Evolutionary conservation across 2,797 vertebrate species (phyloP).

Genomic region (Coracias cyanogaster): DNA sequence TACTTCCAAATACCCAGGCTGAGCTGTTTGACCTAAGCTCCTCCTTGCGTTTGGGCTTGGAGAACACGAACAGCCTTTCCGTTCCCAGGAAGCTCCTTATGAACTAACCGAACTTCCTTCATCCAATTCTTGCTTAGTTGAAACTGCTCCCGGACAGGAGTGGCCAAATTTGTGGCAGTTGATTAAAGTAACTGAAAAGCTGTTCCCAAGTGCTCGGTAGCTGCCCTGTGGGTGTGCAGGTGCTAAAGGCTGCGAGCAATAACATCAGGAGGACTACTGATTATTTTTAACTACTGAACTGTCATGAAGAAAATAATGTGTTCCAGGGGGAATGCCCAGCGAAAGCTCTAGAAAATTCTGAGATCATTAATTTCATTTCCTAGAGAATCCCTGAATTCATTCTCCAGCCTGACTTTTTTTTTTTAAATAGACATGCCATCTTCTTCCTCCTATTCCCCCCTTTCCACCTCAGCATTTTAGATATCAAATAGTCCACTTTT

Average conservation of each 20-base stretch:
- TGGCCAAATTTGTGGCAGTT: not conserved
- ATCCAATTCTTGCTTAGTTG: not conserved
- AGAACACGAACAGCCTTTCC: not conserved
- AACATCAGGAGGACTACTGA: not conserved
- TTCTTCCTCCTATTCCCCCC: not conserved
- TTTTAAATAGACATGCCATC: not conserved
- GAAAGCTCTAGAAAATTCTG: not conserved
- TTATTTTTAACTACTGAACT: not conserved
- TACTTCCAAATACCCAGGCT: not conserved
- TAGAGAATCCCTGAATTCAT: not conserved
- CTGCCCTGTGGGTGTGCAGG: not conserved
- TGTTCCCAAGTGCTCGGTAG: not conserved
- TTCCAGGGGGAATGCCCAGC: not conserved
- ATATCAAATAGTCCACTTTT: not conserved
- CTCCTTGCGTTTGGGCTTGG: not conserved
- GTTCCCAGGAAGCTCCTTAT: not conserved
- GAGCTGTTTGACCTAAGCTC: not conserved
- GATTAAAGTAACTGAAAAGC: not conserved
- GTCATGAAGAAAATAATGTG: not conserved
- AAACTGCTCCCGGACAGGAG: not conserved
- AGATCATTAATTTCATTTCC: accelerated
- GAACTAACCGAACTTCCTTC: accelerated
- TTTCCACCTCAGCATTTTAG: not conserved
- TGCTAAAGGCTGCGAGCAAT: not conserved
- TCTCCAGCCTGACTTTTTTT: not conserved